phyloP scores from a whole-genome alignment of 2,888 invertebrate genomes.

The Phytoseiulus persimilis region DNA sequence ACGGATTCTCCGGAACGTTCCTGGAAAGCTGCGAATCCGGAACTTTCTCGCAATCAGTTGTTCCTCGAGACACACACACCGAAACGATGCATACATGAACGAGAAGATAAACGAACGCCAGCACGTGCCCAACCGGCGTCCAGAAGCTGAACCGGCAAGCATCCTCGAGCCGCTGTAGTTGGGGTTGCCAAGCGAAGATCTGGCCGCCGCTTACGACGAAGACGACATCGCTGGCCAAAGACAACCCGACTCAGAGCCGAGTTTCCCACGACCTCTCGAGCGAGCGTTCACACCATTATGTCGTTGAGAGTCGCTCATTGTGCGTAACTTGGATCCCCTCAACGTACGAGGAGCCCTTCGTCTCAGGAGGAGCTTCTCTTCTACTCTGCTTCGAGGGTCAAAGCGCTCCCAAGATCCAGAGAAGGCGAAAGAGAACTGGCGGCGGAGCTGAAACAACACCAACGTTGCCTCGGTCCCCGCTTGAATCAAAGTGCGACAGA shows the following conservation, averaged over 20 bases:
- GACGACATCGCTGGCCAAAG: background rate
- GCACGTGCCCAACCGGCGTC: background rate
- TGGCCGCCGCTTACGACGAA: background rate
- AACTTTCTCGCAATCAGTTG: background rate
- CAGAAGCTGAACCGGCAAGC: background rate
- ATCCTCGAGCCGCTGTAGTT: background rate
- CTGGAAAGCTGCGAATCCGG: background rate
- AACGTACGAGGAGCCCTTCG: background rate
- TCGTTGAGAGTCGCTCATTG: background rate
- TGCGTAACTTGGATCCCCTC: background rate
- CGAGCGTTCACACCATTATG: background rate
- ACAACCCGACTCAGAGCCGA: background rate
- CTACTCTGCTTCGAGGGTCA: background rate
- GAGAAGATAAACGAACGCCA: background rate
- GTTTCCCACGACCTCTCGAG: background rate
- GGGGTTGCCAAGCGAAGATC: background rate
- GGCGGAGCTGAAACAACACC: background rate
- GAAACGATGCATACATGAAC: background rate
- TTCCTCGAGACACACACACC: background rate
- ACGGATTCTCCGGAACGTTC: background rate
- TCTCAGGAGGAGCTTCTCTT: background rate
- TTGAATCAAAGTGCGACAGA: background rate
- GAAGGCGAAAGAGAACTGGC: background rate
- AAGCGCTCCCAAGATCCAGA: background rate
- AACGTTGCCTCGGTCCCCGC: background rate